A percentile compares a stretch with the other conserved stretches of the same genome.
Evolutionary conservation across 2,113 vertebrate genomes (phyloP).

Genomic region (Aegotheles bennettii): DNA sequence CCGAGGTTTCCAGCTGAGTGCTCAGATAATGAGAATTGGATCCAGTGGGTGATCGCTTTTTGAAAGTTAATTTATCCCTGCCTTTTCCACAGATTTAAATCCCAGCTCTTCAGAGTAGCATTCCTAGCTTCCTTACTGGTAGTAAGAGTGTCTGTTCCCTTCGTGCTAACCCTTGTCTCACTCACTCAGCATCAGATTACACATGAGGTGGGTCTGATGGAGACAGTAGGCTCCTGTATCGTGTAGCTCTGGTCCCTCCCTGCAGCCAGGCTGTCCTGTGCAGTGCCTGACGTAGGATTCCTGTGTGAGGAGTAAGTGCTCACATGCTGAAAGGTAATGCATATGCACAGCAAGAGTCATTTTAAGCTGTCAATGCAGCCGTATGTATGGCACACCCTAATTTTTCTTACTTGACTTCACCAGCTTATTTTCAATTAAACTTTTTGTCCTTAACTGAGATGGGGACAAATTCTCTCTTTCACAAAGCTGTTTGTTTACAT

Average conservation of each 20-base stretch:
- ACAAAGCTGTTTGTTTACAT: background rate
- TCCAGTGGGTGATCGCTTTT: constrained; percentile 22
- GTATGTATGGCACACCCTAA: background rate
- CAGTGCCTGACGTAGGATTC: background rate
- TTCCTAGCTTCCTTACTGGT: background rate
- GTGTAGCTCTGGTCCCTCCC: background rate
- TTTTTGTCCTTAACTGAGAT: background rate
- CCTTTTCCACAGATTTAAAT: background rate
- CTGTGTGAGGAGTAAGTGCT: background rate
- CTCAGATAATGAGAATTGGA: constrained; percentile 42
- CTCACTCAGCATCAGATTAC: background rate
- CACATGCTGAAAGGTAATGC: background rate
- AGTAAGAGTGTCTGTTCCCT: background rate
- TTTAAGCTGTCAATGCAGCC: background rate
- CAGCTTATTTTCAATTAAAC: background rate
- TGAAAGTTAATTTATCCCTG: constrained; percentile 33
- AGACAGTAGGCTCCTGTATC: background rate
- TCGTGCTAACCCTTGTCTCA: background rate
- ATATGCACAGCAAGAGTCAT: background rate
- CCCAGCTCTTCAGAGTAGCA: background rate
- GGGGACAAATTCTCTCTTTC: background rate
- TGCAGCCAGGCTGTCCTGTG: background rate
- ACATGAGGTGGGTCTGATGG: background rate
- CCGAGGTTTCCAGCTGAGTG: background rate
- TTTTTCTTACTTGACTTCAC: background rate